Evolutionary conservation across 2,113 vertebrate genomes (phyloP).

Genomic region (Microcebus murinus): DNA sequence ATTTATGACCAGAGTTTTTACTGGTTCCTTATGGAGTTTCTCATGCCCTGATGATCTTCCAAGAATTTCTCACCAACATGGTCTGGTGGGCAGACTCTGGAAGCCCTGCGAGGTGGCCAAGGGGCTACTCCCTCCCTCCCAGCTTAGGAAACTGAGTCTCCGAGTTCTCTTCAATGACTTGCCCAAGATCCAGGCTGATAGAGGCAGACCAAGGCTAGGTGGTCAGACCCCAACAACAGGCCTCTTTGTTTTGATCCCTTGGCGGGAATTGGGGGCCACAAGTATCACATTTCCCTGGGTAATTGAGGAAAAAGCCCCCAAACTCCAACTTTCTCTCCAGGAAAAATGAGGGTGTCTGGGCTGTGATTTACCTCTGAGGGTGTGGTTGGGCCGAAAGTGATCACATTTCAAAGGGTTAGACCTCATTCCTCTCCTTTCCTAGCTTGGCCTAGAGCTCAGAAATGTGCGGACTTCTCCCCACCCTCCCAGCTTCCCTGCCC

Average conservation of each 20-base stretch:
- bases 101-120: neutral
- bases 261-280: neutral
- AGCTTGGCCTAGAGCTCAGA: neutral
- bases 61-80: neutral
- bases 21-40: neutral
- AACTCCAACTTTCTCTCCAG: neutral
- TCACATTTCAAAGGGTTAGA: slow-evolving; percentile 9
- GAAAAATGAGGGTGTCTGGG: neutral
- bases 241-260: neutral
- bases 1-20: neutral
- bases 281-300: neutral
- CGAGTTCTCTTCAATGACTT: neutral
- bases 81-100: neutral
- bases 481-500: neutral
- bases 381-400: neutral
- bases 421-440: neutral
- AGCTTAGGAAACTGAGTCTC: neutral
- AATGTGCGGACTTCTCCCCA: neutral
- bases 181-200: neutral
- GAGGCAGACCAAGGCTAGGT: neutral
- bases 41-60: neutral
- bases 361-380: neutral
- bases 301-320: neutral
- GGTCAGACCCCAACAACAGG: neutral
- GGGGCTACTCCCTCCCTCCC: neutral